These are phyloP conservation scores for Cassiopea andromeda DNA, from an alignment of 30 jellyfish, hydroid and myxozoan genomes.

Conservation along the genomic window DNA sequence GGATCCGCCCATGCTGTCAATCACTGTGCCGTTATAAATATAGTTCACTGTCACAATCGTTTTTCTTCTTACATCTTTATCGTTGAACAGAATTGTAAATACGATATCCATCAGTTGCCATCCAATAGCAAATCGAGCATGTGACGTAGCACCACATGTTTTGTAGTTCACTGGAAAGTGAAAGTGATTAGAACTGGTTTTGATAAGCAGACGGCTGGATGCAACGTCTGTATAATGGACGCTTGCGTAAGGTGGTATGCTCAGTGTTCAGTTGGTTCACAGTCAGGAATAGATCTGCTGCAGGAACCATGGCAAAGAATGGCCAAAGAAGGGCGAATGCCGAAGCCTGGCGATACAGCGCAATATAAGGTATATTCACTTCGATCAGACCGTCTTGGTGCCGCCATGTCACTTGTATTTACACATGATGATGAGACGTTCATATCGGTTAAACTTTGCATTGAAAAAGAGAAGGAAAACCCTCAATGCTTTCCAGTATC, in stretches of 20 bases:
- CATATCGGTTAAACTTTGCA: neutral
- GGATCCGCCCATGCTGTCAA: no score
- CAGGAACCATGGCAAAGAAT: conserved; percentile 1
- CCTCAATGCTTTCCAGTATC: neutral
- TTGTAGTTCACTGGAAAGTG: no score
- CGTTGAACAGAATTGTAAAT: no score
- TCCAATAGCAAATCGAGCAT: no score
- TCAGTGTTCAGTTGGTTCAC: neutral
- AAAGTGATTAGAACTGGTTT: no score
- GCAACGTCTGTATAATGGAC: no score
- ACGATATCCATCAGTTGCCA: no score
- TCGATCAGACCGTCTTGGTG: neutral
- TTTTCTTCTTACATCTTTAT: no score
- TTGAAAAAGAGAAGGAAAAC: neutral
- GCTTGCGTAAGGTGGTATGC: neutral
- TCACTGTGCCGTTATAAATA: no score
- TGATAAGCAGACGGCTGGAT: no score
- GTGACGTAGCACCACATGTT: no score
- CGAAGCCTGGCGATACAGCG: neutral
- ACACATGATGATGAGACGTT: conserved; percentile 1
- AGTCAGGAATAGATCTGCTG: neutral
- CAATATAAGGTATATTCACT: neutral
- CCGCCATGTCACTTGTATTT: neutral
- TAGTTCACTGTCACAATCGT: no score
- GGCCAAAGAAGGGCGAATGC: neutral